Conservation (phyloP, 2,113 vertebrate species). For the Campylomormyrus numenius region DNA sequence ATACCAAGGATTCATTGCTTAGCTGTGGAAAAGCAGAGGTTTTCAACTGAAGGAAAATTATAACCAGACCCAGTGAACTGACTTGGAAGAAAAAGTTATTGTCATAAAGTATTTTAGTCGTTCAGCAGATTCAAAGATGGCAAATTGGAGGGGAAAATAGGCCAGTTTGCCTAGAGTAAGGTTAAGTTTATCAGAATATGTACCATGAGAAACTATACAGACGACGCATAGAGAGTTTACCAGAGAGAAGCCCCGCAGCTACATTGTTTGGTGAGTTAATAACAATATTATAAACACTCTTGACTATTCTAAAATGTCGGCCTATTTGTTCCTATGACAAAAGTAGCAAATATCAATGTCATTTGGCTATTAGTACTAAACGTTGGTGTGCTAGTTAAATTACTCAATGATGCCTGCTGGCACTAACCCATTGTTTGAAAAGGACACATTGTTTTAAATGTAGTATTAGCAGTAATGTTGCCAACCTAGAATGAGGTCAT, state of each 20-base stretch:
- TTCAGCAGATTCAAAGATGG: not conserved
- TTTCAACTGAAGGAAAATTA: no score
- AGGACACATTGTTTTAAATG: not conserved
- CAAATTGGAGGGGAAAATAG: not conserved
- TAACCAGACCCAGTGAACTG: not conserved
- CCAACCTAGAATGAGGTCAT: not conserved
- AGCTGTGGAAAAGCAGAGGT: no score
- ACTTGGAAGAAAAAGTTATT: not conserved
- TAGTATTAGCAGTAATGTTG: not conserved
- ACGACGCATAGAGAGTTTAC: conserved; percentile 45
- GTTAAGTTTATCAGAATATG: conserved; percentile 33
- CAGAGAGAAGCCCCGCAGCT: conserved; percentile 44
- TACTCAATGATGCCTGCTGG: not conserved
- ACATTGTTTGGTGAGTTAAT: conserved; percentile 45
- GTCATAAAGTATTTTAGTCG: not conserved
- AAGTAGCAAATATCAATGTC: not conserved
- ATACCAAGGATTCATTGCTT: no score
- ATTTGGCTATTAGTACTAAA: not conserved
- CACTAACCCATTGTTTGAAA: not conserved
- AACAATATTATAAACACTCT: not conserved
- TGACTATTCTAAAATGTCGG: not conserved
- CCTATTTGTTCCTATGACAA: conserved; percentile 2
- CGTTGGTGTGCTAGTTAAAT: not conserved
- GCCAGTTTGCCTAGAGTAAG: not conserved
- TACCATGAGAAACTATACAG: conserved; percentile 11